phyloP scores from a whole-genome alignment of 2,113 vertebrate genomes.

The Columba janthina region DNA sequence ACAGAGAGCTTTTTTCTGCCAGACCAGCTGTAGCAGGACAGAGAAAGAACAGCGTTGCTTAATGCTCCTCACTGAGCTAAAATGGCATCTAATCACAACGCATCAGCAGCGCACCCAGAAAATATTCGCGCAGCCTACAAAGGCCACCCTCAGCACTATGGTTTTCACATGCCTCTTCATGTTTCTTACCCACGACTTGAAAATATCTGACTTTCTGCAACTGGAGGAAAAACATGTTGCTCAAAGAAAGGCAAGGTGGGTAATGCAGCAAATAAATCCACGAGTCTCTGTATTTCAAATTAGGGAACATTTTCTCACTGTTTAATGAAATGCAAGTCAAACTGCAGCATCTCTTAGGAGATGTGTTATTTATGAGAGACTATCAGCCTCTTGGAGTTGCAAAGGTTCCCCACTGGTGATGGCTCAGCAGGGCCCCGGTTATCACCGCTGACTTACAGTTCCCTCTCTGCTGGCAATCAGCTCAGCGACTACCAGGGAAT shows the following conservation, averaged over 20 bases:
- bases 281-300: background rate
- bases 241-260: background rate
- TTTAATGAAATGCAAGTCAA: background rate
- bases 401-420: background rate
- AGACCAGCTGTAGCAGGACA: background rate
- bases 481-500: background rate
- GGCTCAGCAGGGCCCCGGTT: slow-evolving; percentile 26
- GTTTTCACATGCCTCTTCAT: background rate
- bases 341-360: background rate
- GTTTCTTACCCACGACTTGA: fast-evolving
- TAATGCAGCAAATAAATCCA: background rate
- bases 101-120: background rate
- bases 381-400: background rate
- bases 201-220: background rate
- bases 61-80: background rate
- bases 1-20: background rate
- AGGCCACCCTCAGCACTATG: background rate
- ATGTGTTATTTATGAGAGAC: background rate
- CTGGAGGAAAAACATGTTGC: background rate
- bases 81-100: background rate
- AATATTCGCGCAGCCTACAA: background rate
- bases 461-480: slow-evolving; percentile 16
- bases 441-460: slow-evolving; percentile 20
- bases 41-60: background rate
- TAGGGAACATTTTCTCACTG: background rate